Conservation (phyloP, 2,888 invertebrate genomes). For the Hemithea aestivaria region DNA sequence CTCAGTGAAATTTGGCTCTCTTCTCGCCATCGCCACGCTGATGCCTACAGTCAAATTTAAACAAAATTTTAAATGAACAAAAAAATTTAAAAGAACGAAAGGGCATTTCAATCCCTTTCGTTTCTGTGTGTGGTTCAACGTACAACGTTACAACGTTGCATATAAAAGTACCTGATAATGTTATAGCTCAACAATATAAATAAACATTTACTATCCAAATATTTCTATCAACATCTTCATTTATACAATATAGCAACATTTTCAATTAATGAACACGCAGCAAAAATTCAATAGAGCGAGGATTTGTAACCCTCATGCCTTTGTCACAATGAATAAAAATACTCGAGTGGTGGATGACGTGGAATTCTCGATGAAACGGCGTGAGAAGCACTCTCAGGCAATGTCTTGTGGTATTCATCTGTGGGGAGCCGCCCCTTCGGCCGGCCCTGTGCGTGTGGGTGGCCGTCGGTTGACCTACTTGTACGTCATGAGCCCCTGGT, state of each 20-base stretch:
- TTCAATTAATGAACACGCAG: not conserved
- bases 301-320: slow-evolving; percentile 6
- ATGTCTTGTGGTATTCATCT: slow-evolving; percentile 9
- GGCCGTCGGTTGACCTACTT: slow-evolving; percentile 35
- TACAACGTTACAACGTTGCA: slow-evolving; percentile 3
- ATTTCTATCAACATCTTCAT: no score
- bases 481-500: slow-evolving; percentile 26
- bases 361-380: slow-evolving; percentile 13
- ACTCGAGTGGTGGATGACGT: slow-evolving; percentile 4
- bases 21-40: no score
- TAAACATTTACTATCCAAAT: no score
- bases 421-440: slow-evolving; percentile 5
- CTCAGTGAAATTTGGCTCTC: no score
- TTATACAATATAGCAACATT: no score
- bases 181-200: not conserved
- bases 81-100: no score
- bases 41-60: no score
- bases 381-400: slow-evolving; percentile 10
- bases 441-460: slow-evolving; percentile 24
- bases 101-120: no score
- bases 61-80: no score
- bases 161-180: no score
- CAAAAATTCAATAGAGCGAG: slow-evolving; percentile 4
- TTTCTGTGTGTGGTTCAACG: no score
- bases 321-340: not conserved